Base-by-base conservation (phyloP, 1,140 invertebrate species). In the Mycetomoellerius zeteki region DNA sequence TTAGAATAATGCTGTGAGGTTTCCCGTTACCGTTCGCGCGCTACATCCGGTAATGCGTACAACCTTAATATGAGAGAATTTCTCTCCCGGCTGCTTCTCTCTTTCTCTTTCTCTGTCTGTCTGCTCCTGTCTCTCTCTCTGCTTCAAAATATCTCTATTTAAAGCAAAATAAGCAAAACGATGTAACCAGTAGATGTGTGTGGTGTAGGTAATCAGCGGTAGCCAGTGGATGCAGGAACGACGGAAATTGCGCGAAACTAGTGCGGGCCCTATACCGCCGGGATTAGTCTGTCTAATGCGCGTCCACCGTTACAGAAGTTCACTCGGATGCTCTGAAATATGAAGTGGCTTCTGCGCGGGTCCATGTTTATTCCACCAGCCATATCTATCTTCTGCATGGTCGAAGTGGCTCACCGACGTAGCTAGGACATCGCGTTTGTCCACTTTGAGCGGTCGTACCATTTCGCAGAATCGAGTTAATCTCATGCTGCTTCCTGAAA, bases 241-340 rank as follows among this genome's bases (percentile, higher is more conserved):
- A 89, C 86, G 88, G 73, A 89, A 88, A 89, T 89, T 87, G 80
- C 80, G 86, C 80, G 88, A 89, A 88, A 88, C 82, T 88, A 73
- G 88, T 73, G 73, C 76, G 54, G 80, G 47, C 52, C 65, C 82
- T 86, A 86, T 89, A 88, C 86, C 43, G 54, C 37, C 64, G 84
- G 86, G 82, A 89, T 89, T 89, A 89, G 88, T 86, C 82, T 67
- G 88, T 88, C 87, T 89, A 89, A 88, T 85, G 88, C 75, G 80
- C 52, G 82, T 72, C 58, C 65, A 76, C 64, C 80, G 86, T 84
- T 69, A 77, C 54, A 78, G 73, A 85, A 89, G 69, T 87, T 89
- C 69, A 87, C 86, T 89, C 75, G 64, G 64, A 87, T 86, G 73
- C 64, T 80, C 64, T 65, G 86, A 90, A 90, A 87, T 90, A 87